Percentiles rank a stretch among this genome's conserved stretches.
These are phyloP conservation scores for Hemitrygon akajei DNA, from an alignment of 2,797 vertebrate genomes.

Conservation along the genomic window DNA sequence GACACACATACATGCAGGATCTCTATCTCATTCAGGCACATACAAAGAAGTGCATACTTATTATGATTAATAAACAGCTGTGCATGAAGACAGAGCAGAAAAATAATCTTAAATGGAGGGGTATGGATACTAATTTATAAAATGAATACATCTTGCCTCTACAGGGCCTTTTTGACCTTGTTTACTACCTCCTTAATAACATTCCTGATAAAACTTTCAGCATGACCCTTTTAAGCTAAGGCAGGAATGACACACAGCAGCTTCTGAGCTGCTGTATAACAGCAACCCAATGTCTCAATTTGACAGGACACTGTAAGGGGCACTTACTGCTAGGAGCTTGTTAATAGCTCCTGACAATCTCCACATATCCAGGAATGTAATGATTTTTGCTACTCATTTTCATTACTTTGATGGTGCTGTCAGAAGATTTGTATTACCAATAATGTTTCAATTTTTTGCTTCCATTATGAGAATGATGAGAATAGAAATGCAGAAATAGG, in stretches of 20 bases:
- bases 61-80: not conserved
- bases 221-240: conserved; percentile 40
- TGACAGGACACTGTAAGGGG: not conserved
- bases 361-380: not conserved
- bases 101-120: conserved; percentile 25
- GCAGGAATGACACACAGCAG: conserved; percentile 42
- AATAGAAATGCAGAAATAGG: not conserved
- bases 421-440: not conserved
- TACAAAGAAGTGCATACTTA: not conserved
- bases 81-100: not conserved
- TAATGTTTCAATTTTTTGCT: not conserved
- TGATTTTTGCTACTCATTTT: conserved; percentile 22
- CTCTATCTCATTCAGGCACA: not conserved
- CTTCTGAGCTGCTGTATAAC: conserved; percentile 18
- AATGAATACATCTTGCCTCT: conserved; percentile 40
- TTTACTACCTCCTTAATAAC: conserved; percentile 42
- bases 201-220: conserved; percentile 44
- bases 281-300: conserved; percentile 16
- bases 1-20: not conserved
- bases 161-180: conserved; percentile 43
- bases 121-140: conserved; percentile 28
- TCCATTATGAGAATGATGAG: not conserved
- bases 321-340: not conserved
- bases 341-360: conserved; percentile 21
- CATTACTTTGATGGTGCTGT: not conserved